phyloP scores from a whole-genome alignment of 2,797 vertebrate species.

The Protosalanx chinensis region DNA sequence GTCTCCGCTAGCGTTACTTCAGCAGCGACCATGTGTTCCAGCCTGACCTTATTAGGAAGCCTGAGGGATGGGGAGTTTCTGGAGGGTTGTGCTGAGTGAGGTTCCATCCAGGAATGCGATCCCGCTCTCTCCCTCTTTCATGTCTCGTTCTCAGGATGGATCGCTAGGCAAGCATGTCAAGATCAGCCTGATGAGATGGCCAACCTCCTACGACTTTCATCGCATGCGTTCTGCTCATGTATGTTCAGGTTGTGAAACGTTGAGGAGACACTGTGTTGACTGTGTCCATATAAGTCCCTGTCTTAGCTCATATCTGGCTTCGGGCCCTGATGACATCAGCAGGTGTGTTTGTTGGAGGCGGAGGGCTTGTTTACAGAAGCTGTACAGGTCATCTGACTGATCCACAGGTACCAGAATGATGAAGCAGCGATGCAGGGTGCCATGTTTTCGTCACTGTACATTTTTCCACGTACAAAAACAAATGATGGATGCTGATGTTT shows the following conservation, averaged over 20 bases:
- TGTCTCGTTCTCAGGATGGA: conserved; percentile 12
- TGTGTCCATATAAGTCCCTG: neutral
- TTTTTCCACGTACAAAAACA: conserved; percentile 10
- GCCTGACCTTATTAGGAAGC: conserved; percentile 54
- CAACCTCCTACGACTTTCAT: conserved; percentile 3
- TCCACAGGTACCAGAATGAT: neutral
- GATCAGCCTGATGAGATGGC: neutral
- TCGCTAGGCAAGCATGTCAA: conserved; percentile 21
- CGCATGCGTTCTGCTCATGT: neutral
- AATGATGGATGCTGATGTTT: neutral
- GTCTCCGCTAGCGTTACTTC: conserved; percentile 18
- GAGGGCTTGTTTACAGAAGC: neutral
- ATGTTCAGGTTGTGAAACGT: neutral
- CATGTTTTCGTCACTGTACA: neutral
- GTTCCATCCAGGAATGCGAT: conserved; percentile 32
- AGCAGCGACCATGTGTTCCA: conserved; percentile 44
- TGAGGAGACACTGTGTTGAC: neutral
- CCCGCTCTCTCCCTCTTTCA: conserved; percentile 14
- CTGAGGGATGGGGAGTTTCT: conserved; percentile 19
- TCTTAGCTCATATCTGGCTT: neutral
- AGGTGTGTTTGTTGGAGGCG: neutral
- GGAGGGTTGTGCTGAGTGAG: conserved; percentile 23
- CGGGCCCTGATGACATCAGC: neutral
- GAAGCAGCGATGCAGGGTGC: neutral
- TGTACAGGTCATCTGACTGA: neutral